A percentile compares a stretch with the other conserved stretches of the same genome.
These are phyloP conservation scores for Remorina albescens DNA, from an alignment of 2,797 vertebrate species.

Conservation along the genomic window DNA sequence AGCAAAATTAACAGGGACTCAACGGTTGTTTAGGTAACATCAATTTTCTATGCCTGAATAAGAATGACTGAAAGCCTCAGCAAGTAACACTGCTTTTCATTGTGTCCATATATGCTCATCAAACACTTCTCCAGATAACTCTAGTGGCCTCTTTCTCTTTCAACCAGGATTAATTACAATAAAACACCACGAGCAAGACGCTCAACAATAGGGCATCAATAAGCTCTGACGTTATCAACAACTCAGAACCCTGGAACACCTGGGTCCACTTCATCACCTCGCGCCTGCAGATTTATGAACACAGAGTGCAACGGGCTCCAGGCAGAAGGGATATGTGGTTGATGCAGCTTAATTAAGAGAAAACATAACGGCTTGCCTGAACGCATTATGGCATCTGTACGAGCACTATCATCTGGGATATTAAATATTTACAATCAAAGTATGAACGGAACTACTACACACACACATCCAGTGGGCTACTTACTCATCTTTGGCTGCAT, in stretches of 20 bases:
- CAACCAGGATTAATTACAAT: slow-evolving; percentile 62
- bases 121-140: slow-evolving; percentile 39
- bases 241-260: slow-evolving; percentile 78
- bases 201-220: slow-evolving; percentile 75
- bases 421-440: slow-evolving; percentile 74
- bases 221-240: slow-evolving; percentile 78
- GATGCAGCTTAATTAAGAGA: slow-evolving; percentile 77
- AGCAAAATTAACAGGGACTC: slow-evolving; percentile 21
- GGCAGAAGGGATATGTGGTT: slow-evolving; percentile 67
- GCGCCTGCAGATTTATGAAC: slow-evolving; percentile 75
- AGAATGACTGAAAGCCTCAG: slow-evolving; percentile 3
- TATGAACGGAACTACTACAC: slow-evolving; percentile 50
- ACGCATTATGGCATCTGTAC: slow-evolving; percentile 63
- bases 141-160: slow-evolving; percentile 54
- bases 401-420: slow-evolving; percentile 62
- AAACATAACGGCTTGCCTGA: slow-evolving; percentile 52
- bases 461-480: slow-evolving; percentile 6
- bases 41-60: background rate
- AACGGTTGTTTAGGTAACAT: slow-evolving; percentile 30
- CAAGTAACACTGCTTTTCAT: slow-evolving; percentile 19
- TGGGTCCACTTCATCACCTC: slow-evolving; percentile 83
- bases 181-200: slow-evolving; percentile 64
- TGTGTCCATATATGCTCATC: slow-evolving; percentile 29
- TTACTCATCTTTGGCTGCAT: slow-evolving; percentile 44
- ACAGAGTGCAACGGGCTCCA: slow-evolving; percentile 40